A percentile compares a stretch with the other conserved stretches of the same genome.
phyloP scores from a whole-genome alignment of 2,888 invertebrate genomes.

The Eulithis prunata region DNA sequence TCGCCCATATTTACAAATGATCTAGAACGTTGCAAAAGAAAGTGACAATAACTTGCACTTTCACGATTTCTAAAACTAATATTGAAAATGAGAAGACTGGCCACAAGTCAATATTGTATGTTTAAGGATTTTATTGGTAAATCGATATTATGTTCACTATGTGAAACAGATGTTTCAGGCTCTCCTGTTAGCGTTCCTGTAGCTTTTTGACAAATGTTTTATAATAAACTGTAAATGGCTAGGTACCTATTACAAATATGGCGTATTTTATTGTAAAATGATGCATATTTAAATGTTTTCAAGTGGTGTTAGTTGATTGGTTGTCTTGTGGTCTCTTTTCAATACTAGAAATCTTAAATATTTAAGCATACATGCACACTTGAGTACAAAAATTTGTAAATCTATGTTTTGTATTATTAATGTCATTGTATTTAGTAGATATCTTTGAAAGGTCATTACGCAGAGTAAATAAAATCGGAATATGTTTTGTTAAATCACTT shows the following conservation, averaged over 20 bases:
- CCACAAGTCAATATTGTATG: constrained; percentile 35
- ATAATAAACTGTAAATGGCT: not conserved
- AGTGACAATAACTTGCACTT: constrained; percentile 42
- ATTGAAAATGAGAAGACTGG: constrained; percentile 39
- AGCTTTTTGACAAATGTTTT: not conserved
- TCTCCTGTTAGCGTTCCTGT: not conserved
- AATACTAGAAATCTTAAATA: constrained; percentile 40
- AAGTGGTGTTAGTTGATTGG: constrained; percentile 1
- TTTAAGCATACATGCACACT: constrained; percentile 71
- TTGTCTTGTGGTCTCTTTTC: constrained; percentile 39
- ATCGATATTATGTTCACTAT: constrained; percentile 8
- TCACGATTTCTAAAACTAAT: constrained; percentile 41
- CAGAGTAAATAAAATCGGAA: constrained; percentile 71
- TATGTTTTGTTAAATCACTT: constrained; percentile 72
- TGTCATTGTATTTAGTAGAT: constrained; percentile 52
- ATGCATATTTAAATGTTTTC: constrained; percentile 2
- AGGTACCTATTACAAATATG: no score
- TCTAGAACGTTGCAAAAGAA: constrained; percentile 40
- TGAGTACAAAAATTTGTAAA: constrained; percentile 75
- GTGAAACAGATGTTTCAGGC: not conserved
- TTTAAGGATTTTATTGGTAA: constrained; percentile 13
- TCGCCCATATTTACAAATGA: constrained; percentile 36
- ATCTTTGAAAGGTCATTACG: constrained; percentile 60
- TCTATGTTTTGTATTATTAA: constrained; percentile 51
- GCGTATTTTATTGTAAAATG: constrained; percentile 1